These are phyloP conservation scores for Paracentrotus lividus DNA, from an alignment of 53 echinoderm and acorn worm species.

Conservation along the genomic window DNA sequence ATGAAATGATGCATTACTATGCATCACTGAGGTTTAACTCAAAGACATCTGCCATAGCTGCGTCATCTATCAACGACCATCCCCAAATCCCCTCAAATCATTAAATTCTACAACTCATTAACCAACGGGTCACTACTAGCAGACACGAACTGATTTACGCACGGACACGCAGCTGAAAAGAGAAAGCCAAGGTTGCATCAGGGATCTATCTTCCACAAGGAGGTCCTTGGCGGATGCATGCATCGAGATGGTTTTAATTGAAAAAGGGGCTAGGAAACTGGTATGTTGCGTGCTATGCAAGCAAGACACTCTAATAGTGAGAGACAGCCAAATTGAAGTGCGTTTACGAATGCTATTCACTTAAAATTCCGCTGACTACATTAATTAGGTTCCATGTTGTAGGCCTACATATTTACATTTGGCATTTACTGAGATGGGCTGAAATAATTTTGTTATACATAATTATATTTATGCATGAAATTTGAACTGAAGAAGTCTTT, in stretches of 20 bases:
- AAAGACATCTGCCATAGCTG: background rate
- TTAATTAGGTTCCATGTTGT: too few species aligned
- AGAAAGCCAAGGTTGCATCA: slow-evolving; percentile 33
- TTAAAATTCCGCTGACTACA: background rate
- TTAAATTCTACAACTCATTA: slow-evolving; percentile 50
- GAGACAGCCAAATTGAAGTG: background rate
- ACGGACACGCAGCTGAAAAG: slow-evolving; percentile 9
- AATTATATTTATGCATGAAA: too few species aligned
- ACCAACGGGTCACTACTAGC: slow-evolving; percentile 36
- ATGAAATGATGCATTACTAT: slow-evolving; percentile 2
- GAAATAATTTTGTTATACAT: too few species aligned
- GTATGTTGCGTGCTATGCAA: slow-evolving; percentile 22
- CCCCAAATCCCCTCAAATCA: slow-evolving; percentile 17
- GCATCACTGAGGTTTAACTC: slow-evolving; percentile 32
- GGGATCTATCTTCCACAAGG: background rate
- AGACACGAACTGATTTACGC: slow-evolving; percentile 44
- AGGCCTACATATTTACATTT: too few species aligned
- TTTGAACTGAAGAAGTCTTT: too few species aligned
- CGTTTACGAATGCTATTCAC: background rate
- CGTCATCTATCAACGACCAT: background rate
- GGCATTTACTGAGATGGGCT: too few species aligned
- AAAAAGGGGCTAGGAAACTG: background rate
- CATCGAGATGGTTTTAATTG: slow-evolving; percentile 30
- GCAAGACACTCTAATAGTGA: background rate
- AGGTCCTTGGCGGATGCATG: background rate